Evolutionary conservation across 2,888 invertebrate genomes (phyloP).

Genomic region (Thera britannica): DNA sequence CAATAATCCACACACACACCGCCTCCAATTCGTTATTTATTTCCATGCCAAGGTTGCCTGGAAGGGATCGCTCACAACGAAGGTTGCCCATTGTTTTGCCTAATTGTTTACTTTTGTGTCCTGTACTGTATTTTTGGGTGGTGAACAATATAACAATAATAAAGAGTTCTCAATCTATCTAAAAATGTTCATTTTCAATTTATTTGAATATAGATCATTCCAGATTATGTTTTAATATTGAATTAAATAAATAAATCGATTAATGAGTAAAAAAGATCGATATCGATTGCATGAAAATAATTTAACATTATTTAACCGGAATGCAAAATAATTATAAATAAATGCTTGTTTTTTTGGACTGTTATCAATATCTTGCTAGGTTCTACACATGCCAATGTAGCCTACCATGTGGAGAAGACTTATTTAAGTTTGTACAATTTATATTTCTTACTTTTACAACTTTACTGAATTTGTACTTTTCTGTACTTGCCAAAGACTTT

Average conservation of each 20-base stretch:
- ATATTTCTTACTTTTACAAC: slow-evolving; percentile 51
- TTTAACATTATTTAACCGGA: neutral
- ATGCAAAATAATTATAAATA: neutral
- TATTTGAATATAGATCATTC: slow-evolving; percentile 16
- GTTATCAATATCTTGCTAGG: neutral
- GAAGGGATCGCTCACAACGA: too few species aligned
- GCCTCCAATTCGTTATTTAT: too few species aligned
- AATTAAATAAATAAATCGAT: neutral
- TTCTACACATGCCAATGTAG: neutral
- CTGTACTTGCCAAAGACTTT: slow-evolving; percentile 82
- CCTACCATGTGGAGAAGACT: slow-evolving; percentile 18
- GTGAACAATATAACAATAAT: too few species aligned
- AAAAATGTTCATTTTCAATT: too few species aligned
- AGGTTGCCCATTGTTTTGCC: too few species aligned
- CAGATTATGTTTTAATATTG: slow-evolving; percentile 8
- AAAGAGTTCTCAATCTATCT: too few species aligned
- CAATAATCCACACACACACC: neutral
- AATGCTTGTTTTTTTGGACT: neutral
- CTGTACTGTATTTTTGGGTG: too few species aligned
- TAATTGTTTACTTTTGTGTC: too few species aligned
- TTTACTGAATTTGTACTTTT: slow-evolving; percentile 58
- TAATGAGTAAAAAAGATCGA: neutral
- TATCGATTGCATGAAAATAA: neutral
- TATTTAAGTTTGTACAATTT: slow-evolving; percentile 50
- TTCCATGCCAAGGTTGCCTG: too few species aligned